These are phyloP conservation scores for Harpegnathos saltator DNA, from an alignment of 1,140 invertebrate genomes.

Conservation along the genomic window DNA sequence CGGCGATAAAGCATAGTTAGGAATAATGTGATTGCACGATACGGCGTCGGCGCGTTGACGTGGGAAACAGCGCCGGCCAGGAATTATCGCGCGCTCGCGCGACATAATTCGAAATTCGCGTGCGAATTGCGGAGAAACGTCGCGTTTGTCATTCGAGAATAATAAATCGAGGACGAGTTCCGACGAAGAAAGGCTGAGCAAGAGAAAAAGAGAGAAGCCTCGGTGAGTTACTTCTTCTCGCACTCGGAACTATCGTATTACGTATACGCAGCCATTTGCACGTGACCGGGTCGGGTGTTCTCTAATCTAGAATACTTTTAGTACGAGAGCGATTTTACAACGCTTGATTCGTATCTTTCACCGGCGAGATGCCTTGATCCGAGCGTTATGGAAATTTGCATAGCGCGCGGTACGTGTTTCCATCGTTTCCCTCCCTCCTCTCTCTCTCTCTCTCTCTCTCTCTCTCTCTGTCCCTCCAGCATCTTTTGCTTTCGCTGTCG, in stretches of 20 bases:
- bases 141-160: not conserved
- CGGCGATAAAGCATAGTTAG: conserved; percentile 1
- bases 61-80: not conserved
- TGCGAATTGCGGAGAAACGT: conserved; percentile 17
- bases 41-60: not conserved
- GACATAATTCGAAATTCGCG: conserved; percentile 10
- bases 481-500: not conserved
- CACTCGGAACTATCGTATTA: conserved; percentile 35
- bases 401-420: conserved; percentile 64
- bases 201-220: not conserved
- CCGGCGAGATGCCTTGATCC: conserved; percentile 59
- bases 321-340: conserved; percentile 66
- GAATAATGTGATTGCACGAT: conserved; percentile 23
- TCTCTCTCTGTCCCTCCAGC: not conserved
- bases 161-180: conserved; percentile 6
- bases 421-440: conserved; percentile 65
- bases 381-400: conserved; percentile 66
- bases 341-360: conserved; percentile 36
- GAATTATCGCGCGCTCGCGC: not conserved
- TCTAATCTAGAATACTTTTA: conserved; percentile 67
- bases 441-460: conserved; percentile 13
- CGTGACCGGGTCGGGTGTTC: conserved; percentile 66
- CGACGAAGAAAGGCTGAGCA: not conserved
- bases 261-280: conserved; percentile 47
- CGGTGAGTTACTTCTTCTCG: not conserved